phyloP scores from a whole-genome alignment of 2,888 invertebrate species.

The Eupithecia exiguata region DNA sequence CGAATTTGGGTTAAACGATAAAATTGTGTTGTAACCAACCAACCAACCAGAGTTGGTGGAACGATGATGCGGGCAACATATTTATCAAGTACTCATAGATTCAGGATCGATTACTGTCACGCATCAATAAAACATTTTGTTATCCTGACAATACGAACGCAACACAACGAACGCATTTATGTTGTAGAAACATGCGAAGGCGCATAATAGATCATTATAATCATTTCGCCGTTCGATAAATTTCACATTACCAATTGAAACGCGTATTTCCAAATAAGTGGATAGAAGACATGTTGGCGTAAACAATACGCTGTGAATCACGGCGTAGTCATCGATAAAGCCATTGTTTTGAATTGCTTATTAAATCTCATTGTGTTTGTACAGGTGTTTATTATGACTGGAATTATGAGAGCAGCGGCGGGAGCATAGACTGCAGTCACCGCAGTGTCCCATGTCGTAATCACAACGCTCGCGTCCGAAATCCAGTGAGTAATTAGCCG shows the following conservation, averaged over 20 bases:
- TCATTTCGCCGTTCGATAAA: slow-evolving; percentile 46
- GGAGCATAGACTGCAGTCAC: slow-evolving; percentile 9
- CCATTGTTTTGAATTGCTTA: slow-evolving; percentile 59
- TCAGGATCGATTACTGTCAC: slow-evolving; percentile 53
- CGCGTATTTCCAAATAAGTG: slow-evolving; percentile 61
- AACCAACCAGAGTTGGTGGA: slow-evolving; percentile 58
- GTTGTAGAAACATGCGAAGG: slow-evolving; percentile 18
- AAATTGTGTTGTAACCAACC: slow-evolving; percentile 59
- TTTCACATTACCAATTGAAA: slow-evolving; percentile 50
- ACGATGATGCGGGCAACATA: slow-evolving; percentile 66
- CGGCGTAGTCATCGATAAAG: slow-evolving; percentile 52
- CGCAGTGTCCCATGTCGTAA: slow-evolving; percentile 47
- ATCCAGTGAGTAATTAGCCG: slow-evolving; percentile 52
- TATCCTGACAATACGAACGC: slow-evolving; percentile 40
- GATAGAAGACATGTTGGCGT: slow-evolving; percentile 53
- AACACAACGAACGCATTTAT: slow-evolving; percentile 36
- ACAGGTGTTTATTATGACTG: slow-evolving; percentile 44
- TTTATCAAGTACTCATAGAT: slow-evolving; percentile 49
- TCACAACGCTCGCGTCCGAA: slow-evolving; percentile 44
- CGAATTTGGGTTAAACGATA: slow-evolving; percentile 64
- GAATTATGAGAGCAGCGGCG: slow-evolving; percentile 27
- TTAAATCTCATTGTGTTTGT: slow-evolving; percentile 52
- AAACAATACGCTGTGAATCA: slow-evolving; percentile 71
- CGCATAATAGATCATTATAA: slow-evolving; percentile 26
- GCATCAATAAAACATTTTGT: slow-evolving; percentile 46